Evolutionary conservation across 1,140 invertebrate genomes (phyloP), one percentile per base, ranked within the genome.

Genomic region (Littorina saxatilis): DNA sequence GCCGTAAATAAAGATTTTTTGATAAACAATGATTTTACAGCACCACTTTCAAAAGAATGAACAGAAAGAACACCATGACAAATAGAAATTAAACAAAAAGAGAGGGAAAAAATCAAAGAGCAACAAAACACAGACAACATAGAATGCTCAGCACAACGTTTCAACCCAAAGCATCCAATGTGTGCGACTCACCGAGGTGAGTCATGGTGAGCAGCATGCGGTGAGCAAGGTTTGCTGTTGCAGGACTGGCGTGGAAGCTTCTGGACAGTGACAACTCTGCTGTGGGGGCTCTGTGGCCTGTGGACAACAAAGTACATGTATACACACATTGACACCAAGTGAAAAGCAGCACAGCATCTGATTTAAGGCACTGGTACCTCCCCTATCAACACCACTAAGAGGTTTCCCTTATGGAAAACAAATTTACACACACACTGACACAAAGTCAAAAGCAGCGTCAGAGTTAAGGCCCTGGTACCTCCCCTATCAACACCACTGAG

Each of bases 161-260:
- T n/a, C n/a, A n/a, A n/a, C n/a, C n/a, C n/a, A n/a, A n/a, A n/a
- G n/a, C n/a, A n/a, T n/a, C n/a, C n/a, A 77, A 63, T 37, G 66
- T 55, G 23, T 29, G n/a, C 43, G n/a, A 78, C 85, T 80, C 81
- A 90, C 90, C 91, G 27, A 92, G 85, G 80, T 92, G 88, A 63
- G 90, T 88, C 92, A 94, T 93, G 52, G 92, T 88, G 11, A 93
- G 82, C 0, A 93, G 90, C 66, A 90, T 84, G 70, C 85, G 82
- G 58, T 90, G 88, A 77, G 87, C 70, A 23, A 85, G 70, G 73
- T 86, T 87, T 32, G 82, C 78, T n/a, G 66, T 82, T 9, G 74
- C 50, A n/a, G 87, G 86, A 13, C 83, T 82, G 52, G 83, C 80
- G 58, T 84, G 86, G 66, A 86, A 87, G 63, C 88, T 90, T n/a